Evolutionary conservation across 2,888 invertebrate genomes (phyloP), one percentile per base, ranked within the genome.

Genomic region (Cataglyphis cursor): DNA sequence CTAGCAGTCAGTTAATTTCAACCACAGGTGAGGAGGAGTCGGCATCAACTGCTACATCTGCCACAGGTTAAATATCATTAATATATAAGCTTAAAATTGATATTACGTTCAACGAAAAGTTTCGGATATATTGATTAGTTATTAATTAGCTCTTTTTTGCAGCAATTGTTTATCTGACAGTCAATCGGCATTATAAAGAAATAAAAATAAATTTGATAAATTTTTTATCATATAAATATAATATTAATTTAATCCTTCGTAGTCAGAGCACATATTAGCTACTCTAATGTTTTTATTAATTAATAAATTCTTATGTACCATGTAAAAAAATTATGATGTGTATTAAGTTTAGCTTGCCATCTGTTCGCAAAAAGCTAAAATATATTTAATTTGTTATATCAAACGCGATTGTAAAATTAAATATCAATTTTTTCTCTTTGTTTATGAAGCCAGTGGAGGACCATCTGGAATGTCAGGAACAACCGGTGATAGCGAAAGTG

Each of bases 401-500:
- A 48, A 48, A 6, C 6, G 18, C 48, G 6, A 48, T 48, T 48
- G 18, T 48, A 48, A 48, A 48, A n/a, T 51, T 51, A 80, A 24
- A 35, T 54, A 1, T 51, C 9, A 21, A 78, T 54, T 81, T 51
- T 48, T 64, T 72, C 3, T 59, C 12, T 61, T 61, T 74, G 12
- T 18, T n/a, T 18, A 35, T n/a, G 12, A 41, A 92, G 94, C 93
- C 28, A 93, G 94, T 80, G 94, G 95, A 84, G 95, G 95, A 75
- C 95, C 94, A 24, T 95, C 95, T 51, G 95, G 95, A 74, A 94
- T 95, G 92, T 92, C 95, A 3, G 95, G 94, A 54, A 95, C 95
- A 12, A 96, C 96, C 15, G 96, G 96, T 18, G 97, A 97, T 91
- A 97, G 97, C 44, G 97, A 97, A 93, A 97, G 97, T 91, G 99